These are phyloP conservation scores for Pseudococcus jackbeardsleyi DNA, from an alignment of 2,888 invertebrate genomes.

Conservation along the genomic window DNA sequence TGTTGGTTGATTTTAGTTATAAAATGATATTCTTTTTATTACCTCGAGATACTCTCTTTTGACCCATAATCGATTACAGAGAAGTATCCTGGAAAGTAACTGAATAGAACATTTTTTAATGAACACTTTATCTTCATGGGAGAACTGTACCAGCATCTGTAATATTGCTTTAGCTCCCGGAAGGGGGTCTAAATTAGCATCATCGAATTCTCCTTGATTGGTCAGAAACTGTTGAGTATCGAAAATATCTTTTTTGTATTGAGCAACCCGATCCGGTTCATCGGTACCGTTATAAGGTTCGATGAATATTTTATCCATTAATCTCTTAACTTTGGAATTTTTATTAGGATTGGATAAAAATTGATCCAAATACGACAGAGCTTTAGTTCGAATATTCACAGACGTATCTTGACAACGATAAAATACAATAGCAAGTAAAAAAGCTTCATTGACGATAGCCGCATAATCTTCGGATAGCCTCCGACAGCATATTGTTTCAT, in stretches of 20 bases:
- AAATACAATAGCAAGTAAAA: conserved; percentile 50
- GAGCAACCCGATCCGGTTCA: conserved; percentile 22
- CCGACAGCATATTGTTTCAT: conserved; percentile 33
- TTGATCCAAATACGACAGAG: conserved; percentile 59
- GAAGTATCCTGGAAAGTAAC: conserved; percentile 21
- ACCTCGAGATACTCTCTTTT: conserved; percentile 57
- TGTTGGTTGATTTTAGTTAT: background rate
- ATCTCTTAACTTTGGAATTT: conserved; percentile 32
- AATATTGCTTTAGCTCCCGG: conserved; percentile 56
- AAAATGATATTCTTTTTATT: background rate
- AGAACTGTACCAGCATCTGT: conserved; percentile 55
- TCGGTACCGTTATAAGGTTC: conserved; percentile 14
- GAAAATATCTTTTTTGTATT: conserved; percentile 47
- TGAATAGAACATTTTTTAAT: conserved; percentile 54
- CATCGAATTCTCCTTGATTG: conserved; percentile 47
- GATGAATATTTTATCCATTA: conserved; percentile 54
- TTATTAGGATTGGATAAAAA: conserved; percentile 18
- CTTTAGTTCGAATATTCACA: conserved; percentile 53
- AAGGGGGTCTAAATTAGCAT: conserved; percentile 36
- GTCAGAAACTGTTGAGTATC: conserved; percentile 56
- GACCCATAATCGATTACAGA: conserved; percentile 43
- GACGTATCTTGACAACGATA: conserved; percentile 58
- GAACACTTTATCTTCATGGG: conserved; percentile 61
- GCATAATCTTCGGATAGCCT: conserved; percentile 52
- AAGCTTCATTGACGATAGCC: conserved; percentile 55